phyloP scores from a whole-genome alignment of 2,113 vertebrate genomes.

The Corvus moneduloides region DNA sequence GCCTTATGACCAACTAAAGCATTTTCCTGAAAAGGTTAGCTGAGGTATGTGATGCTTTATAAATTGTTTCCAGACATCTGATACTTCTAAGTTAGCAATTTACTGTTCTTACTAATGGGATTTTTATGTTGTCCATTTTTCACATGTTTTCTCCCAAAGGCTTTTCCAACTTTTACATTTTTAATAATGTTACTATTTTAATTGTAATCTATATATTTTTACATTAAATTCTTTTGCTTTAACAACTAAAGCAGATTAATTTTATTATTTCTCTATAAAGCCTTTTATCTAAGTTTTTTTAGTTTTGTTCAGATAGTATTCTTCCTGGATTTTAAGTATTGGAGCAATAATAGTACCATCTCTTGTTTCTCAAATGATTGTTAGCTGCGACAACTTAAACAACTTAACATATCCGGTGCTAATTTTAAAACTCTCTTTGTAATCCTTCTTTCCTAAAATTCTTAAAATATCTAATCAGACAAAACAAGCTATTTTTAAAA shows the following conservation, averaged over 20 bases:
- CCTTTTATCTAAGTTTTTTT: neutral
- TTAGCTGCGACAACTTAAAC: neutral
- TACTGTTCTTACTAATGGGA: neutral
- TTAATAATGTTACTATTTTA: neutral
- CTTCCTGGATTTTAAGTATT: neutral
- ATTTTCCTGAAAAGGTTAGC: neutral
- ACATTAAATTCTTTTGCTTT: neutral
- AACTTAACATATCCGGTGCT: neutral
- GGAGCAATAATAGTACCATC: neutral
- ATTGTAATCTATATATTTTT: neutral
- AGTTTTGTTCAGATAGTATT: neutral
- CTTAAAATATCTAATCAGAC: neutral
- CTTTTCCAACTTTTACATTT: neutral
- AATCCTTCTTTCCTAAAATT: neutral
- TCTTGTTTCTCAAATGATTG: neutral
- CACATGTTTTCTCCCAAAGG: neutral
- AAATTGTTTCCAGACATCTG: neutral
- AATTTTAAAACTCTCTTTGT: neutral
- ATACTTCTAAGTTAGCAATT: neutral
- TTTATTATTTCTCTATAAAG: neutral
- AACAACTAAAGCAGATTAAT: neutral
- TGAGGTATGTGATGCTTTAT: neutral
- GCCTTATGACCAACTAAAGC: accelerated
- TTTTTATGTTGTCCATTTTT: neutral
- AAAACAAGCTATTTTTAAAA: neutral